These are phyloP conservation scores for Sorex araneus DNA, from an alignment of 2,113 vertebrate species.

Conservation along the genomic window DNA sequence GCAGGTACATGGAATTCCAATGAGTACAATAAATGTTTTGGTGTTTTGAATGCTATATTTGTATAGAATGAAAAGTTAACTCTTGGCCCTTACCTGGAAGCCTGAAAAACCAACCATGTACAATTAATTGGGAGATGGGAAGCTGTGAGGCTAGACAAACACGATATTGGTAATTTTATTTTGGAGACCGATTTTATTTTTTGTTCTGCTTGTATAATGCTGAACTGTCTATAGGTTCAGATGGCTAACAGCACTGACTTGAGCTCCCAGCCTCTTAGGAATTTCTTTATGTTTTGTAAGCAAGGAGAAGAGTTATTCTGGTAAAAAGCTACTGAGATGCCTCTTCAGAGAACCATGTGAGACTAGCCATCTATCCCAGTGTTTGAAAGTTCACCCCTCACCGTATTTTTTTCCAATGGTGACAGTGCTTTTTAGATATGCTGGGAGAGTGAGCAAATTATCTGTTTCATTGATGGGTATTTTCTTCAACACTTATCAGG, in stretches of 20 bases:
- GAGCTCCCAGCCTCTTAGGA: background rate
- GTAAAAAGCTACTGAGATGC: background rate
- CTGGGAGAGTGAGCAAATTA: slow-evolving; percentile 52
- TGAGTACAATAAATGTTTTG: background rate
- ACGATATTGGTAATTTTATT: background rate
- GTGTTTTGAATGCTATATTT: background rate
- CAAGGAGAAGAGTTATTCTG: slow-evolving; percentile 18
- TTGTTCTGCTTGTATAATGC: slow-evolving; percentile 23
- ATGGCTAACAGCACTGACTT: background rate
- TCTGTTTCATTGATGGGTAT: slow-evolving; percentile 46
- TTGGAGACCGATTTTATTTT: slow-evolving; percentile 48
- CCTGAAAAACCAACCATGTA: background rate
- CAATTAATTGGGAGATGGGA: background rate
- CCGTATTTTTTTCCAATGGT: slow-evolving; percentile 48
- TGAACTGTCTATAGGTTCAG: slow-evolving; percentile 18
- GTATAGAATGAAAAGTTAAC: slow-evolving; percentile 20
- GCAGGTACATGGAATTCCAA: background rate
- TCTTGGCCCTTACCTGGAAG: slow-evolving; percentile 35
- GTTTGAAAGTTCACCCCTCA: background rate
- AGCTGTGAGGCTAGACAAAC: background rate
- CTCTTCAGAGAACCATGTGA: background rate
- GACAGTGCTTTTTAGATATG: slow-evolving; percentile 46
- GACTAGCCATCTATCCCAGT: background rate
- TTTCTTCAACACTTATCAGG: slow-evolving; percentile 62
- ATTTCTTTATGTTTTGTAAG: slow-evolving; percentile 42